Evolutionary conservation across 2,113 vertebrate genomes (phyloP).

Genomic region (Ochotona curzoniae): DNA sequence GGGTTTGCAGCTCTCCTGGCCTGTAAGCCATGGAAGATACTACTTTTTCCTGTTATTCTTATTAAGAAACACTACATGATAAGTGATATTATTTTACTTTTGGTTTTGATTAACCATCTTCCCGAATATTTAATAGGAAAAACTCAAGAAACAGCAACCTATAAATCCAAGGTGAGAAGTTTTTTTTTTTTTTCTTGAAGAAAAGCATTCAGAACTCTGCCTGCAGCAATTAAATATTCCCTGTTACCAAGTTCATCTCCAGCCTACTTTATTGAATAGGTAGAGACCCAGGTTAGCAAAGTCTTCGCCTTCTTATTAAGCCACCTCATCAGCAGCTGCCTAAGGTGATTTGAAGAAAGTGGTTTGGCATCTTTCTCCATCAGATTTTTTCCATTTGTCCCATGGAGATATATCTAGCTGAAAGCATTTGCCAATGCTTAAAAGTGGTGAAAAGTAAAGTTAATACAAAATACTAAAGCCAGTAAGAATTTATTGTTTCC

Average conservation of each 20-base stretch:
- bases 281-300: conserved; percentile 60
- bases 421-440: background rate
- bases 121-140: conserved; percentile 72
- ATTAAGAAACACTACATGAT: conserved; percentile 59
- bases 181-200: background rate
- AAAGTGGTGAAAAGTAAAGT: background rate
- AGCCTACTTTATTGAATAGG: conserved; percentile 72
- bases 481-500: conserved; percentile 45
- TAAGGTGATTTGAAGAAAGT: conserved; percentile 39
- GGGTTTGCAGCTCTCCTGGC: background rate
- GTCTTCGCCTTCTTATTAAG: conserved; percentile 62
- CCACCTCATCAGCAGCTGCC: conserved; percentile 58
- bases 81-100: conserved; percentile 53
- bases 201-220: conserved; percentile 75
- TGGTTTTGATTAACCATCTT: conserved; percentile 60
- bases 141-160: conserved; percentile 17
- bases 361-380: conserved; percentile 46
- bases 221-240: conserved; percentile 73
- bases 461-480: background rate
- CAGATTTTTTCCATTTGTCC: conserved; percentile 4
- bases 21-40: background rate
- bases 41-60: conserved; percentile 76
- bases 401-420: background rate
- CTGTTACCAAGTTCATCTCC: conserved; percentile 70
- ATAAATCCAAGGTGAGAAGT: conserved; percentile 77